Evolutionary conservation across 2,797 vertebrate genomes (phyloP), one percentile per base, ranked within the genome.

Genomic region (Triplophysa yarkandensis): DNA sequence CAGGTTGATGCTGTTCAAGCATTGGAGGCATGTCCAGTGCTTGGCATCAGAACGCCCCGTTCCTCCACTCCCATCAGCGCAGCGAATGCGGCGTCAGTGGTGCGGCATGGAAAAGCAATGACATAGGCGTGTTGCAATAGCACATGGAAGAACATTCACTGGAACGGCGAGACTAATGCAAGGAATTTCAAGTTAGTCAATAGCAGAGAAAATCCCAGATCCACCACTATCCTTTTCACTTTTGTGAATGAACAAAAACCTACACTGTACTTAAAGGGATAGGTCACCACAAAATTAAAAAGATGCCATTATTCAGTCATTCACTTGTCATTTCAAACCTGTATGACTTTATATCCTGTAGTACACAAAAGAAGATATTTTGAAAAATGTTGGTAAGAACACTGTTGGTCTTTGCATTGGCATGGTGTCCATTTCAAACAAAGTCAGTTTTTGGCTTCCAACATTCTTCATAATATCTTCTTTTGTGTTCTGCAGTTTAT

Each of bases 51-150:
- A 74, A 62, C 68, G 62, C 70, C 78, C 67, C 25, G 57, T 50
- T 68, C 79, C 2, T 21, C 70, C 82, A 63, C 62, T 80, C 36
- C 81, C 60, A 54, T 68, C 85, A 86, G 87, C 87, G 87, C 88
- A 87, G 88, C 87, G 80, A 83, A 78, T 81, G 21, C 48, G 21
- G 48, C 48, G 82, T 71, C 86, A 91, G 91, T 90, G 89, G 89
- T 85, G 89, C 77, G 90, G 90, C 91, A 89, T 88, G 90, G 91
- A 86, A 88, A 92, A 92, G 91, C 91, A 84, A 93, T 92, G 90
- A 85, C 80, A 85, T 87, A 92, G 92, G 91, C 91, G 89, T 92
- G 91, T 91, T 90, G 90, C 91, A 86, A 86, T 88, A 90, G 90
- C 90, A 89, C 87, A 88, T 83, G 83, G 86, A 86, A 80, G 82